phyloP scores from a whole-genome alignment of 2,888 invertebrate genomes.

The Formica aserva region DNA sequence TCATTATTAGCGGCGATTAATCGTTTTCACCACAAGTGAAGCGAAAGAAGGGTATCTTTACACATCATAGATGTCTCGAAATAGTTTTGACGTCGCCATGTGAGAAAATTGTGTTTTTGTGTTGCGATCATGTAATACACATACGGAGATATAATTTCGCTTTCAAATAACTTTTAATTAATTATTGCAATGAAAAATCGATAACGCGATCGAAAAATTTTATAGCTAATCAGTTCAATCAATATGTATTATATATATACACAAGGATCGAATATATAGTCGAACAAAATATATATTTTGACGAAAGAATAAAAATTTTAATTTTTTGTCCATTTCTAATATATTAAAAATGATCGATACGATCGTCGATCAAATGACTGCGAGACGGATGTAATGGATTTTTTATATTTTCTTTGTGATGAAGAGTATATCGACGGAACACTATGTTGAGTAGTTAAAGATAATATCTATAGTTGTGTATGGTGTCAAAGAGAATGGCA shows the following conservation, averaged over 20 bases:
- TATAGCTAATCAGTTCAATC: neutral
- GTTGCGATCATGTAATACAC: neutral
- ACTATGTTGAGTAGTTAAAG: no score
- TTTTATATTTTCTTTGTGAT: neutral
- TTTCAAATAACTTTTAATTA: neutral
- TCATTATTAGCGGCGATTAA: slow-evolving; percentile 1
- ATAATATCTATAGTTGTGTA: neutral
- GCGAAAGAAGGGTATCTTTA: neutral
- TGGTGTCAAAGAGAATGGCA: neutral
- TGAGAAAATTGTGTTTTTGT: neutral
- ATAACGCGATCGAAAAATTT: neutral
- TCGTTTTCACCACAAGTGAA: neutral
- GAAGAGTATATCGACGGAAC: neutral
- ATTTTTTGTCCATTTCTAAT: no score
- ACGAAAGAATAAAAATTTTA: neutral
- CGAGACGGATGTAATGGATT: neutral
- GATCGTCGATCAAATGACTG: neutral
- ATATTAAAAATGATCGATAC: neutral
- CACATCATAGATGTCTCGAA: neutral
- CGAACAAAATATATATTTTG: neutral
- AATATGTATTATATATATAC: neutral
- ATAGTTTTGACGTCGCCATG: neutral
- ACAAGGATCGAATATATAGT: neutral
- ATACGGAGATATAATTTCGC: neutral
- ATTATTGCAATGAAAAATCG: neutral